Conservation (phyloP, 2,888 invertebrate genomes). For the Geophilus truncorum region DNA sequence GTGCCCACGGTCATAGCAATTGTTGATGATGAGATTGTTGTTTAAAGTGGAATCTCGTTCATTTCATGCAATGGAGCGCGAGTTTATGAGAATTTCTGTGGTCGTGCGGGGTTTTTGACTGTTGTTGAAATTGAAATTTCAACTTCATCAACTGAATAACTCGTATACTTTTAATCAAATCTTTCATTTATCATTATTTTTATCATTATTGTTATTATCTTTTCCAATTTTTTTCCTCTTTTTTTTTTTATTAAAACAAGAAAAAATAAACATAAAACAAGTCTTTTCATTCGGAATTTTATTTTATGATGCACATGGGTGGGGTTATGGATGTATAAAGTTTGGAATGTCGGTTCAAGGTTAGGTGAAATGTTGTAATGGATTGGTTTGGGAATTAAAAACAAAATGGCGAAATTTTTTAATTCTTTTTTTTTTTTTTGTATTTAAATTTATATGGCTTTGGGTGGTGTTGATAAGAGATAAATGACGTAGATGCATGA, state of each 20-base stretch:
- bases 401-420: background rate
- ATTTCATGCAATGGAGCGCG: background rate
- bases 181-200: background rate
- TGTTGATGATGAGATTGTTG: constrained; percentile 15
- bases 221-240: background rate
- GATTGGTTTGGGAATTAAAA: background rate
- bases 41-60: background rate
- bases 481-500: background rate
- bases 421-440: background rate
- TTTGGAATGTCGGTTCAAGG: constrained; percentile 6
- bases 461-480: background rate
- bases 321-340: background rate
- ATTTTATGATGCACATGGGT: background rate
- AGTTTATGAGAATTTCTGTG: background rate
- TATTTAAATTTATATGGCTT: background rate
- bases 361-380: background rate
- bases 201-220: too few relatives aligned
- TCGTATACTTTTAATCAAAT: background rate
- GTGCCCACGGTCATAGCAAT: constrained; percentile 3
- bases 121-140: background rate
- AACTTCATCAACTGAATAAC: background rate
- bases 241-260: background rate
- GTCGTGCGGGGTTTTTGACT: background rate
- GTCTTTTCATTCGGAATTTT: too few relatives aligned
- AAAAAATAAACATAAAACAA: too few relatives aligned